Evolutionary conservation across 1,140 invertebrate genomes (phyloP).

Genomic region (Tyrophagus putrescentiae): DNA sequence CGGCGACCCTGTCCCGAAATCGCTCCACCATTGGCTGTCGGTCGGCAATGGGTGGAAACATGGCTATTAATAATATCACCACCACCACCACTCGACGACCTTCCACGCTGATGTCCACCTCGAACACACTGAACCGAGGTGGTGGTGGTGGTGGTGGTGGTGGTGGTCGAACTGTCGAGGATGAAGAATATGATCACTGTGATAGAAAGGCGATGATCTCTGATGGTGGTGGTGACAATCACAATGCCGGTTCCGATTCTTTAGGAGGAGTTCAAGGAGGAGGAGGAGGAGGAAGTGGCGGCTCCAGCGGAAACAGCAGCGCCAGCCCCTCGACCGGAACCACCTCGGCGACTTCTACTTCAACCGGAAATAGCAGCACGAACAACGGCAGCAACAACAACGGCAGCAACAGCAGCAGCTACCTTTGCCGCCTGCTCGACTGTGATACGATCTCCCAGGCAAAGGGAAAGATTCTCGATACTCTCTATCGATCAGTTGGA

Average conservation of each 20-base stretch:
- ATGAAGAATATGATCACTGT: too few species aligned
- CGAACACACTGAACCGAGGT: not conserved
- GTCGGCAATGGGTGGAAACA: not conserved
- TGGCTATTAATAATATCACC: not conserved
- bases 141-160: slow-evolving; percentile 2
- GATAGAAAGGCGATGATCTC: too few species aligned
- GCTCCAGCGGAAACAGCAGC: too few species aligned
- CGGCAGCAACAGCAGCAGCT: not conserved
- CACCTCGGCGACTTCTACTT: too few species aligned
- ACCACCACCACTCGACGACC: not conserved
- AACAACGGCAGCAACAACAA: not conserved
- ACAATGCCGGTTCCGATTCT: too few species aligned
- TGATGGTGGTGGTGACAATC: too few species aligned
- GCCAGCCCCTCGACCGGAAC: too few species aligned
- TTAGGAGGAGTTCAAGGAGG: too few species aligned
- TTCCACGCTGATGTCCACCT: not conserved
- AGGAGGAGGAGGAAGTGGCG: too few species aligned
- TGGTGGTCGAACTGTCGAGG: not conserved
- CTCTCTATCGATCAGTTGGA: slow-evolving; percentile 83
- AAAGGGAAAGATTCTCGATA: slow-evolving; percentile 91
- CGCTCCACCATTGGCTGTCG: not conserved
- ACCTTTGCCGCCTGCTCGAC: slow-evolving; percentile 61
- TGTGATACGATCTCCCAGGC: slow-evolving; percentile 98
- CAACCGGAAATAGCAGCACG: too few species aligned
- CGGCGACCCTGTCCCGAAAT: not conserved